A percentile compares a stretch with the other conserved stretches of the same genome.
Evolutionary conservation across 1,140 invertebrate species (phyloP).

Genomic region (Bombus haemorrhoidalis): DNA sequence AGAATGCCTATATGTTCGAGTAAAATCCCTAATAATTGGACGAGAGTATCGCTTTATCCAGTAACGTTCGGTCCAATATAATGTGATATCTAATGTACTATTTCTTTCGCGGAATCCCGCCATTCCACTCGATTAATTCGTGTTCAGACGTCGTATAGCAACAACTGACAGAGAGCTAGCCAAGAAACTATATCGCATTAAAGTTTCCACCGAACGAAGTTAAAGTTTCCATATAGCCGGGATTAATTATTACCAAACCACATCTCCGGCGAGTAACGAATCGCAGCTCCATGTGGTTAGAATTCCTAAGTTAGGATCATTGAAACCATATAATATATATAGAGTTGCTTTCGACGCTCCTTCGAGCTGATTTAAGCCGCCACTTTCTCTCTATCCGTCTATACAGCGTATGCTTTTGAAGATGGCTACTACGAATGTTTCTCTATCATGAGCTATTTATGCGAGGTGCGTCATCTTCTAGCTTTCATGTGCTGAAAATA

Average conservation of each 20-base stretch:
- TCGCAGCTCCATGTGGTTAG: slow-evolving; percentile 2
- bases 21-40: not conserved
- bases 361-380: slow-evolving; percentile 8
- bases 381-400: slow-evolving; percentile 4
- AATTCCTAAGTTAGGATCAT: not conserved
- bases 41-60: not conserved
- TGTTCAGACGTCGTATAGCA: not conserved
- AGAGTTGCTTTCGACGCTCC: not conserved
- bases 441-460: not conserved
- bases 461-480: not conserved
- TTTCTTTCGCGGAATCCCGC: not conserved
- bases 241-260: slow-evolving; percentile 31
- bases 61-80: not conserved
- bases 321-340: not conserved
- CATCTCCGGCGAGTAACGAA: not conserved
- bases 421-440: not conserved
- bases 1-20: not conserved
- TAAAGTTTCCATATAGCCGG: not conserved
- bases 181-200: not conserved
- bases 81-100: not conserved
- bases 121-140: not conserved
- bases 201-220: not conserved
- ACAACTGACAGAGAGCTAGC: not conserved
- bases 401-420: not conserved
- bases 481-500: not conserved